Evolutionary conservation across 2,113 vertebrate species (phyloP).

Genomic region (Protobothrops mucrosquamatus): DNA sequence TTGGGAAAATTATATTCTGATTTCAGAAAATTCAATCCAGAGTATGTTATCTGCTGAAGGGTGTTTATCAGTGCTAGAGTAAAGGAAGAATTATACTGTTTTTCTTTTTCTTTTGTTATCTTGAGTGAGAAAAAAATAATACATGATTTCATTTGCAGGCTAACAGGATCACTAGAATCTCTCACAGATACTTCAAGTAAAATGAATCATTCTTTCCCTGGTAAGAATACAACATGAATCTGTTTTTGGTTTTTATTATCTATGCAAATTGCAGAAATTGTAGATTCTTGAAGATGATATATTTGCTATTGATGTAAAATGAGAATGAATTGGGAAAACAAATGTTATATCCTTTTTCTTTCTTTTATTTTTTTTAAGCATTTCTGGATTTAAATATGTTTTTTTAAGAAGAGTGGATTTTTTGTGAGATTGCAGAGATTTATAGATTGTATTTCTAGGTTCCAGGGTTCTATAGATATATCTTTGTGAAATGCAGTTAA

Average conservation of each 20-base stretch:
- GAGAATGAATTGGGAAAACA: not conserved
- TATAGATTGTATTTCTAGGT: not conserved
- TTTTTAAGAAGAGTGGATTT: not conserved
- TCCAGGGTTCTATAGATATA: not conserved
- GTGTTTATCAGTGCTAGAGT: not conserved
- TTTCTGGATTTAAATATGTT: not conserved
- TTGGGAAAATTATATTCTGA: not conserved
- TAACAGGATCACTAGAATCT: slow-evolving; percentile 90
- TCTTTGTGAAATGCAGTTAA: not conserved
- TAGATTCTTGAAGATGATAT: not conserved
- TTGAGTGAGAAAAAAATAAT: not conserved
- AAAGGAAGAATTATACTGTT: not conserved
- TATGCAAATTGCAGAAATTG: not conserved
- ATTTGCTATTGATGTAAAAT: not conserved
- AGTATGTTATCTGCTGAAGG: not conserved
- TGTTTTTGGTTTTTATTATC: not conserved
- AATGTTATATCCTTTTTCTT: not conserved
- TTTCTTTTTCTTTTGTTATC: not conserved
- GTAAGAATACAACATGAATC: slow-evolving; percentile 65
- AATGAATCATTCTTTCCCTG: slow-evolving; percentile 76
- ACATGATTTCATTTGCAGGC: slow-evolving; percentile 66
- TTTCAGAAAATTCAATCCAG: not conserved
- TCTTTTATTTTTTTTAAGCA: not conserved
- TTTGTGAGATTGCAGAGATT: not conserved
- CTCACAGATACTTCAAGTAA: slow-evolving; percentile 85